Percentiles rank a stretch among this genome's conserved stretches.
phyloP scores from a whole-genome alignment of 1,140 invertebrate species.

The Pseudomyrmex gracilis region DNA sequence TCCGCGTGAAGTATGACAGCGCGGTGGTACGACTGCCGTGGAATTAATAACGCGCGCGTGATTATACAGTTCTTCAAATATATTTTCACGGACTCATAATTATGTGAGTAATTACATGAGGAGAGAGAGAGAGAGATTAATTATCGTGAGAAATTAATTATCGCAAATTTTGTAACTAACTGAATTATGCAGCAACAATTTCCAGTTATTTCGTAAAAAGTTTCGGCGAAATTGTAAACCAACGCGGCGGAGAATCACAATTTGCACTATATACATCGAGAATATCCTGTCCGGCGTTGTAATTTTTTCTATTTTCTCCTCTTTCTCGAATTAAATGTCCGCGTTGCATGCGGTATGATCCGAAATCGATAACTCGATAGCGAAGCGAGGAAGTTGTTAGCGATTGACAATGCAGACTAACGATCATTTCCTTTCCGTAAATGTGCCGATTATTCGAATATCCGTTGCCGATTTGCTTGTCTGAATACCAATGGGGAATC shows the following conservation, averaged over 20 bases:
- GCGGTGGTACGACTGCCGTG: not conserved
- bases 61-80: slow-evolving; percentile 19
- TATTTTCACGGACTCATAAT: not conserved
- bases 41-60: not conserved
- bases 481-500: not conserved
- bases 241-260: not conserved
- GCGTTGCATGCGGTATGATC: not conserved
- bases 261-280: not conserved
- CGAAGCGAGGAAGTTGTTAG: not conserved
- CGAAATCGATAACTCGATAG: slow-evolving; percentile 40
- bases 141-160: slow-evolving; percentile 4
- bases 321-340: slow-evolving; percentile 24
- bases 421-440: slow-evolving; percentile 23
- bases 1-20: not conserved
- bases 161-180: not conserved
- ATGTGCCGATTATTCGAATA: slow-evolving; percentile 29
- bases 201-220: too few relatives aligned
- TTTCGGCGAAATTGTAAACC: too few relatives aligned
- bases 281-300: not conserved
- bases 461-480: slow-evolving; percentile 17
- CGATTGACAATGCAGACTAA: slow-evolving; percentile 33
- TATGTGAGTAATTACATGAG: too few relatives aligned
- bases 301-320: slow-evolving; percentile 1
- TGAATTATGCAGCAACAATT: not conserved
- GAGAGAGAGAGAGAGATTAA: too few relatives aligned